These are phyloP conservation scores for Cartodere bifasciata DNA, from an alignment of 2,888 invertebrate genomes.

Conservation along the genomic window DNA sequence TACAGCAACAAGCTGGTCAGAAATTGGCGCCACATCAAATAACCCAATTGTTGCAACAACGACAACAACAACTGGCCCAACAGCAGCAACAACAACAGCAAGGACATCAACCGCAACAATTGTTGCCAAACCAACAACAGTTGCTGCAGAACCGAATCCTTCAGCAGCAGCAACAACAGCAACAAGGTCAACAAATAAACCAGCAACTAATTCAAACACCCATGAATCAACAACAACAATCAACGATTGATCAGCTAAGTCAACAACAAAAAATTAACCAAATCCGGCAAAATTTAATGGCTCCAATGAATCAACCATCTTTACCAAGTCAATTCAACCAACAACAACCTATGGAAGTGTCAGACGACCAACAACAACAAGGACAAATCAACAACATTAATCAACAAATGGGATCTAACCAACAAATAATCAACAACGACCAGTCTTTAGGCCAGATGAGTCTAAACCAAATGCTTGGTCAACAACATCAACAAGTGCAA, in stretches of 20 bases:
- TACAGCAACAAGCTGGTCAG: slow-evolving; percentile 23
- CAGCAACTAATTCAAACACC: slow-evolving; percentile 38
- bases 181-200: slow-evolving; percentile 32
- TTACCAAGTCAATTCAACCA: slow-evolving; percentile 14
- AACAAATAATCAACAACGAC: slow-evolving; percentile 8
- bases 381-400: slow-evolving; percentile 11
- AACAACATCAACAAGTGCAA: slow-evolving; percentile 9
- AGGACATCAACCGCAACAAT: slow-evolving; percentile 19
- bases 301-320: slow-evolving; percentile 11
- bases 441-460: too few species aligned
- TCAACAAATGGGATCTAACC: slow-evolving; percentile 13
- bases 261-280: slow-evolving; percentile 22
- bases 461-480: slow-evolving; percentile 4
- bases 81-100: slow-evolving; percentile 22
- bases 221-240: slow-evolving; percentile 9
- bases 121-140: slow-evolving; percentile 19
- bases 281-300: slow-evolving; percentile 6
- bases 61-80: slow-evolving; percentile 25
- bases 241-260: slow-evolving; percentile 31
- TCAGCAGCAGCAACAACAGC: slow-evolving; percentile 26
- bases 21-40: slow-evolving; percentile 17
- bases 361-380: slow-evolving; percentile 15
- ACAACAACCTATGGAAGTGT: slow-evolving; percentile 18
- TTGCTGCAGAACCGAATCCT: slow-evolving; percentile 25
- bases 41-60: slow-evolving; percentile 15